Evolutionary conservation across 2,888 invertebrate species (phyloP).

Genomic region (Sphecodes monilicornis): DNA sequence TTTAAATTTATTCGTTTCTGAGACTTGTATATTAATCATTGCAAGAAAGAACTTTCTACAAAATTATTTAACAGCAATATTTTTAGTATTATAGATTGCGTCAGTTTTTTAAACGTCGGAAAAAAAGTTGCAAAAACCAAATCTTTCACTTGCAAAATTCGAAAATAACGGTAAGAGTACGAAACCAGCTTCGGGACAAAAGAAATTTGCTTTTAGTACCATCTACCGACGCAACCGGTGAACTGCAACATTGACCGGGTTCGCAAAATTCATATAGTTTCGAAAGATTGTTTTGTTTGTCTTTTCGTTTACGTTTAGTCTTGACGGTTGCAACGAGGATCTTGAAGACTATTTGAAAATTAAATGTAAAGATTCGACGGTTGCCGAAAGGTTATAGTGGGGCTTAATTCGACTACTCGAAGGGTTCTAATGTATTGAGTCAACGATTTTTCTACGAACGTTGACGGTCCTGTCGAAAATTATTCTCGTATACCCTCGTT

Average conservation of each 20-base stretch:
- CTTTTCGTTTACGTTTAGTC: conserved; percentile 73
- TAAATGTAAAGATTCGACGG: conserved; percentile 72
- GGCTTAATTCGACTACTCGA: conserved; percentile 14
- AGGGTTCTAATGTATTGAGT: conserved; percentile 39
- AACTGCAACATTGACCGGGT: conserved; percentile 63
- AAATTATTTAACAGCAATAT: background rate
- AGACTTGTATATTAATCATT: background rate
- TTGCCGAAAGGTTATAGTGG: conserved; percentile 60
- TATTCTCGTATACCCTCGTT: conserved; percentile 39
- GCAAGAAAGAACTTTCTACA: background rate
- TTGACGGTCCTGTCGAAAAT: conserved; percentile 47
- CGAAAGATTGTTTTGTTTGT: conserved; percentile 57
- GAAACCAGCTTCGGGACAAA: conserved; percentile 31
- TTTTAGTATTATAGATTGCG: background rate
- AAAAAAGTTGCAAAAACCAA: background rate
- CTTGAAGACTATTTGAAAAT: conserved; percentile 78
- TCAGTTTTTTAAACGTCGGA: background rate
- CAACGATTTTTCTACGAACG: conserved; percentile 32
- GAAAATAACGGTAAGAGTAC: conserved; percentile 17
- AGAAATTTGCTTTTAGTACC: conserved; percentile 48
- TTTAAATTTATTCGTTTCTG: background rate
- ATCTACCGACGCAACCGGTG: conserved; percentile 37
- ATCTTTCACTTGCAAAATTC: background rate
- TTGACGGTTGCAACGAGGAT: conserved; percentile 77
- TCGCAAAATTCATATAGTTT: conserved; percentile 58